These are phyloP conservation scores for Pygocentrus nattereri DNA, from an alignment of 2,797 vertebrate species.

Conservation along the genomic window DNA sequence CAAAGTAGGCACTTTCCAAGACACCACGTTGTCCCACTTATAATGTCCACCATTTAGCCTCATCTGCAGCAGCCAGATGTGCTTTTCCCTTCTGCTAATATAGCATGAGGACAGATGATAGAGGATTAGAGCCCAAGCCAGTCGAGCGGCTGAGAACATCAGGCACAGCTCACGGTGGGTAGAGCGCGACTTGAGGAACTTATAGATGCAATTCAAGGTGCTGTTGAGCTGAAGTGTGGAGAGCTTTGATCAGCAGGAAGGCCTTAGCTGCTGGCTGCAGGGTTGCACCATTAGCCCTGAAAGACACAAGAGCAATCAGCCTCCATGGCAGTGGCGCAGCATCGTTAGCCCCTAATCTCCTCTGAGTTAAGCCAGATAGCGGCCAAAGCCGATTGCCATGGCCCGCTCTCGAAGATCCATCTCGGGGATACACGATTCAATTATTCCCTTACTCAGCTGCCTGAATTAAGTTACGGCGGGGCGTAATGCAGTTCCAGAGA, in stretches of 20 bases:
- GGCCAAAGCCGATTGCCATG: slow-evolving; percentile 82
- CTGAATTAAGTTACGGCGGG: slow-evolving; percentile 91
- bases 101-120: slow-evolving; percentile 1
- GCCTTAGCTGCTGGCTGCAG: slow-evolving; percentile 18
- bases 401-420: slow-evolving; percentile 88
- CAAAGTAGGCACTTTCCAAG: slow-evolving; percentile 15
- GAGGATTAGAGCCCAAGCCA: background rate
- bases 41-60: slow-evolving; percentile 22
- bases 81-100: slow-evolving; percentile 5
- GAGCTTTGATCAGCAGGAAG: slow-evolving; percentile 36
- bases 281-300: slow-evolving; percentile 71
- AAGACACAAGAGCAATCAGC: slow-evolving; percentile 72
- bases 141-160: background rate
- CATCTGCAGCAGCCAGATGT: slow-evolving; percentile 21
- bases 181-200: slow-evolving; percentile 17
- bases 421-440: slow-evolving; percentile 88
- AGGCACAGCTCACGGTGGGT: background rate
- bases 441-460: slow-evolving; percentile 92
- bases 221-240: slow-evolving; percentile 37
- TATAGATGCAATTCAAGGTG: slow-evolving; percentile 26
- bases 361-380: slow-evolving; percentile 82
- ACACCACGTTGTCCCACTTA: slow-evolving; percentile 1
- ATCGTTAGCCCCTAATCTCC: slow-evolving; percentile 80
- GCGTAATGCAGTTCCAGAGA: slow-evolving; percentile 85
- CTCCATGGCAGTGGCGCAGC: slow-evolving; percentile 68